Percentiles rank a stretch among this genome's conserved stretches.
Evolutionary conservation across 2,113 vertebrate species (phyloP).

Genomic region (Alouatta palliata): DNA sequence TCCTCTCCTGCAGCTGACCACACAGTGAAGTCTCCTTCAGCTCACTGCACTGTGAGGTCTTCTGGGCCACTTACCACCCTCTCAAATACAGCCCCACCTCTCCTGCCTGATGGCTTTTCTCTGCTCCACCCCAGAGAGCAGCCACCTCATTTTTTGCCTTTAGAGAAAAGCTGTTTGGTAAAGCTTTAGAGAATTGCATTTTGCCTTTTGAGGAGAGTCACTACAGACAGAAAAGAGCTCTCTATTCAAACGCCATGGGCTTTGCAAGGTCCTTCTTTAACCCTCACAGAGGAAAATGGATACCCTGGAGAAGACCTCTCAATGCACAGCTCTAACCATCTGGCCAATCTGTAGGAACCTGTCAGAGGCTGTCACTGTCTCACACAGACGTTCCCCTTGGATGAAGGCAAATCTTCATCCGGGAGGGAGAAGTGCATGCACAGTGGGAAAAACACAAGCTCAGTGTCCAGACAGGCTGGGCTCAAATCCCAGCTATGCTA

Average conservation of each 20-base stretch:
- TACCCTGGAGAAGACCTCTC: not conserved
- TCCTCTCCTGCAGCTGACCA: not conserved
- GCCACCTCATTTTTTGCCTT: not conserved
- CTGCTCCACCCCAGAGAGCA: not conserved
- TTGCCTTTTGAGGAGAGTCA: not conserved
- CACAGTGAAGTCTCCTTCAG: not conserved
- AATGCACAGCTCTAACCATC: no score
- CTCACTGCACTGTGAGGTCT: no score
- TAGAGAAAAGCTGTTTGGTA: not conserved
- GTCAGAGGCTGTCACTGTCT: rapidly evolving
- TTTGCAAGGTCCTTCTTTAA: not conserved
- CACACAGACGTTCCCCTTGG: no score
- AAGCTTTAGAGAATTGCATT: not conserved
- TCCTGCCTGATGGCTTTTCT: not conserved
- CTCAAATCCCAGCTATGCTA: not conserved
- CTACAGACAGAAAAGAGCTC: not conserved
- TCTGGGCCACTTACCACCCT: not conserved
- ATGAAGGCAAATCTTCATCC: not conserved
- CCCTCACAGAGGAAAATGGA: not conserved
- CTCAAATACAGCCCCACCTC: not conserved
- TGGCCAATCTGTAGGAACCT: not conserved
- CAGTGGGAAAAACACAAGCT: not conserved
- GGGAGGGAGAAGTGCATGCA: not conserved
- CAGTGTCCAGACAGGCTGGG: not conserved
- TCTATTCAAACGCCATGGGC: not conserved